Evolutionary conservation across 2,888 invertebrate genomes (phyloP).

Genomic region (Zhuqinia jingwanae): DNA sequence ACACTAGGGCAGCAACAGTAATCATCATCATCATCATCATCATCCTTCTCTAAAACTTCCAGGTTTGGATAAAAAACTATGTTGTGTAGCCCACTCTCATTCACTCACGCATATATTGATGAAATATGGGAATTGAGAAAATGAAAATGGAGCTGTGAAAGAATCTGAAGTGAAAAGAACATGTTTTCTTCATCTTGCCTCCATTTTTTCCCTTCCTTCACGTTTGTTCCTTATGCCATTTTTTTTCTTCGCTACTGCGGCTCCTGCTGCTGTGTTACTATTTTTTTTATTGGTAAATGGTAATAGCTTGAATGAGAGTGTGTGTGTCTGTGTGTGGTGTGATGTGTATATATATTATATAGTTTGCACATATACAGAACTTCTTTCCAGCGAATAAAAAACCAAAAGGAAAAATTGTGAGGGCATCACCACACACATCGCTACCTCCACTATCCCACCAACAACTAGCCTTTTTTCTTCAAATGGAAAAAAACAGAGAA

Average conservation of each 20-base stretch:
- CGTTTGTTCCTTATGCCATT: background rate
- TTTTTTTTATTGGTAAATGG: slow-evolving; percentile 27
- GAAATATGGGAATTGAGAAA: slow-evolving; percentile 59
- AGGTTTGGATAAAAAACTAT: background rate
- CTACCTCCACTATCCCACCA: background rate
- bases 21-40: background rate
- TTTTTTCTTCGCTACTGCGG: no score
- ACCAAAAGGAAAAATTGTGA: background rate
- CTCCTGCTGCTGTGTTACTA: slow-evolving; percentile 2
- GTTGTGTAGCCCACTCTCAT: background rate
- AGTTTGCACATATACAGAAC: no score
- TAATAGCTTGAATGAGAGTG: slow-evolving; percentile 4
- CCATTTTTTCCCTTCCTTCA: background rate
- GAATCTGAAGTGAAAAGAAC: slow-evolving; percentile 32
- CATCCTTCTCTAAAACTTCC: background rate
- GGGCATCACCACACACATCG: no score
- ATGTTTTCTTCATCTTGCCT: slow-evolving; percentile 49
- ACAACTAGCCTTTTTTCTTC: slow-evolving; percentile 5
- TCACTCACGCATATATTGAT: slow-evolving; percentile 45
- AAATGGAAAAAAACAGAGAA: slow-evolving; percentile 19
- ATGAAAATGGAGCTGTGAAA: slow-evolving; percentile 15
- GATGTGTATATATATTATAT: no score
- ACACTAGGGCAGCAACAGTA: no score
- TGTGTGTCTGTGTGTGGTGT: no score
- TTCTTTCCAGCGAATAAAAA: no score